Evolutionary conservation across 2,797 vertebrate species (phyloP), one percentile per base, ranked within the genome.

Genomic region (Philypnodon macrostomus): DNA sequence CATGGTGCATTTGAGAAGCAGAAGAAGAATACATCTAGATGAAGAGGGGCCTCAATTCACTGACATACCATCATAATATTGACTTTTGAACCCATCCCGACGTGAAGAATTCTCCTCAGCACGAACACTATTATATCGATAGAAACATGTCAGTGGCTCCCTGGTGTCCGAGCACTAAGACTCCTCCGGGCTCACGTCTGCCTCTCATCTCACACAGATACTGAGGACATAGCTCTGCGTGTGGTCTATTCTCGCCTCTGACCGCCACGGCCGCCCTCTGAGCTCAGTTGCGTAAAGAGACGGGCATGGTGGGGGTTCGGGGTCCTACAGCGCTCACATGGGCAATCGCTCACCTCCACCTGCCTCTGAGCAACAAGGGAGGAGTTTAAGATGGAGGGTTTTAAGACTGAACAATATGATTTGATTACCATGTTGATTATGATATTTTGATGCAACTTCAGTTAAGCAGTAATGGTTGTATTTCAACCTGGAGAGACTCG

Each of bases 221-320:
- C 26, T 0, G 58, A 79, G 61, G 65, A 76, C 69, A 40, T 30
- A 1, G 24, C 79, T 45, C 77, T 10, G 67, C 4, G 2, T 63
- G 79, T 24, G 1, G 44, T 36, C 59, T 19, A 2, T 47, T 62
- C 36, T 54, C 60, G 39, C 47, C 53, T 67, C 31, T 41, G 63
- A 53, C 57, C 48, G 1, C 5, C 4, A 0, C 15, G 1, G 61
- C 71, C 6, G 4, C 62, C 7, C 16, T 16, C 53, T 60, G 72
- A 21, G 61, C 63, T 79, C 57, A 50, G 33, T 75, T 53, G 59
- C 66, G 65, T 77, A 67, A 67, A 68, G 60, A 69, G 61, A 49
- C 62, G 47, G 55, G 30, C 53, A 0, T 17, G 0, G 58, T 0
- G 21, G 76, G 76, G 53, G 47, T 27, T 7, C 3, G 11, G 44